Evolutionary conservation across 2,113 vertebrate species (phyloP).

Genomic region (Ptychochromis oligacanthus): DNA sequence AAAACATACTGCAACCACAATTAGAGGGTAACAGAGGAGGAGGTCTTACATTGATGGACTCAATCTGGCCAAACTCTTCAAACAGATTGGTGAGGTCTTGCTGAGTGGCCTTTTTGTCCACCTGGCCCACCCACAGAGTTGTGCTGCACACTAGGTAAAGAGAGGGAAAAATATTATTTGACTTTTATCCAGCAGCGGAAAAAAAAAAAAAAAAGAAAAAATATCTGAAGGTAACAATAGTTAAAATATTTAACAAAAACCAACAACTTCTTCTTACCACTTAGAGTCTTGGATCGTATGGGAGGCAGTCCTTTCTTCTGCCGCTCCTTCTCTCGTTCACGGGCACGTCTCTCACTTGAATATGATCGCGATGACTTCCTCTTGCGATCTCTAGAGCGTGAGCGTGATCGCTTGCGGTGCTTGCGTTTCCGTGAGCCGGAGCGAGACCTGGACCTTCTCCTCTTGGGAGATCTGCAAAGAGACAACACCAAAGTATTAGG

Average conservation of each 20-base stretch:
- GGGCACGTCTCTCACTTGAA: constrained; percentile 92
- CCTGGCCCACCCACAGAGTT: constrained; percentile 98
- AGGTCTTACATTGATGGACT: constrained; percentile 94
- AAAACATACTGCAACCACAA: background rate
- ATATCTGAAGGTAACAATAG: background rate
- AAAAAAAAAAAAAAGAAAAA: fast-evolving
- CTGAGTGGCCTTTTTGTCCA: constrained; percentile 98
- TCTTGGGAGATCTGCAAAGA: constrained; percentile 89
- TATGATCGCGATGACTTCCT: constrained; percentile 95
- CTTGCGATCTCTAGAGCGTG: constrained; percentile 94
- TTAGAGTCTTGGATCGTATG: constrained; percentile 92
- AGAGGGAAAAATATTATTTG: background rate
- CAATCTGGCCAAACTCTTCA: constrained; percentile 98
- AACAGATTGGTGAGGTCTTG: constrained; percentile 98
- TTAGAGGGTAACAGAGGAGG: background rate
- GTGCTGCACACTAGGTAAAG: constrained; percentile 92
- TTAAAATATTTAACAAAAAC: background rate
- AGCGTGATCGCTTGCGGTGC: constrained; percentile 94
- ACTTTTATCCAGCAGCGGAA: background rate
- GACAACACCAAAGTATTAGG: background rate
- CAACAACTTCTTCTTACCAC: constrained; percentile 77
- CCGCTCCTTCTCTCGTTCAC: constrained; percentile 94
- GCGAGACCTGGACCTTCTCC: constrained; percentile 92
- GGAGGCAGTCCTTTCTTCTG: constrained; percentile 97
- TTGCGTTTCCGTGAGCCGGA: constrained; percentile 97